Percentiles rank a stretch among this genome's conserved stretches.
Evolutionary conservation across 2,797 vertebrate species (phyloP).

Genomic region (Champsocephalus esox): DNA sequence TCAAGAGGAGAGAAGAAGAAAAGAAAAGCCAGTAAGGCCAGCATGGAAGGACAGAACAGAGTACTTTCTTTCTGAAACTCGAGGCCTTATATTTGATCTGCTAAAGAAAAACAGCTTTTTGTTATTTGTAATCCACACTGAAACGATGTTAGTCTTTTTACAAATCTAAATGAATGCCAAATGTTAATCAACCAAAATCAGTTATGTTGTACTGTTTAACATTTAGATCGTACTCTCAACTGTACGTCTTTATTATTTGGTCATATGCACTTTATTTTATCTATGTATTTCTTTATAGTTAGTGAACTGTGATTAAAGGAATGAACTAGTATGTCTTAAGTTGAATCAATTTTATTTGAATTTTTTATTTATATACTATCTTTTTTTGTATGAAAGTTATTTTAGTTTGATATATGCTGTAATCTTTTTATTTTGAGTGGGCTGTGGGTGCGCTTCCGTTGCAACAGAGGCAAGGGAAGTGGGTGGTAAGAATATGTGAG

Average conservation of each 20-base stretch:
- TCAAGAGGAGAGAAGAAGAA: constrained; percentile 20
- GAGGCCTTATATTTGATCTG: constrained; percentile 55
- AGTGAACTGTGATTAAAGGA: constrained; percentile 57
- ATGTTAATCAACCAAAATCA: constrained; percentile 54
- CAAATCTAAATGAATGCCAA: constrained; percentile 54
- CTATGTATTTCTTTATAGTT: constrained; percentile 37
- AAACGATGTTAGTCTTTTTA: constrained; percentile 27
- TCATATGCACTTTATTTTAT: constrained; percentile 56
- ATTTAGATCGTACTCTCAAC: constrained; percentile 12
- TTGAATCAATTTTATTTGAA: constrained; percentile 5
- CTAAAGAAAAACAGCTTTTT: constrained; percentile 20
- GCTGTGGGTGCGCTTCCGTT: constrained; percentile 45
- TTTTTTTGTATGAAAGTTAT: neutral
- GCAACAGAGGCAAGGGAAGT: constrained; percentile 54
- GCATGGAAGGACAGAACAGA: constrained; percentile 6
- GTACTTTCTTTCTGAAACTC: constrained; percentile 9
- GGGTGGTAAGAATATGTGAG: constrained; percentile 23
- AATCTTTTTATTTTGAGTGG: constrained; percentile 15
- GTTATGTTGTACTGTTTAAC: neutral
- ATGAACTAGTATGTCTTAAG: neutral
- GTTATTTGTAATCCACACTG: constrained; percentile 20
- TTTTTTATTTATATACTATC: neutral
- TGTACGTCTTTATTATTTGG: constrained; percentile 25
- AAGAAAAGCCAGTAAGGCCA: neutral
- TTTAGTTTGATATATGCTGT: neutral